Conservation (phyloP, 2,113 vertebrate species). For the Hystrix cristata region DNA sequence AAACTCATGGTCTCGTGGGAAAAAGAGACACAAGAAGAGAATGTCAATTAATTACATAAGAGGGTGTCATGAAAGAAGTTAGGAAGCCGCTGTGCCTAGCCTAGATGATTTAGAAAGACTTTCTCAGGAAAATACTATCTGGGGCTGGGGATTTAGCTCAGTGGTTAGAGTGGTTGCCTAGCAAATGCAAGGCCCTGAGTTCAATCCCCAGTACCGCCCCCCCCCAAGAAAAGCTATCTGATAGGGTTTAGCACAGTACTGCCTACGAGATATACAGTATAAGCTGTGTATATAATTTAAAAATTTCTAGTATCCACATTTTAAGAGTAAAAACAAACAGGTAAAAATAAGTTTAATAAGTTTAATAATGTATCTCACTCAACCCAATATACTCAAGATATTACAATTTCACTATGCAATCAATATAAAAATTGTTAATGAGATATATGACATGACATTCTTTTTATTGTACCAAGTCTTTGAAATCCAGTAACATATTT, state of each 20-base stretch:
- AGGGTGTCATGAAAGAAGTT: neutral
- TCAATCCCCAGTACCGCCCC: no score
- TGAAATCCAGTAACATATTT: conserved; percentile 67
- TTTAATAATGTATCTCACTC: conserved; percentile 58
- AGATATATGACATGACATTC: conserved; percentile 58
- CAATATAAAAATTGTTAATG: conserved; percentile 71
- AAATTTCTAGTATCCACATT: neutral
- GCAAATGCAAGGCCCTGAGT: no score
- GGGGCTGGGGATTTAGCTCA: no score
- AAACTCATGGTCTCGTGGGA: neutral
- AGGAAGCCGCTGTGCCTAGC: neutral
- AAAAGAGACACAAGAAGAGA: neutral
- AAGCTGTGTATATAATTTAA: neutral
- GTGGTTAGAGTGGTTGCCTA: no score
- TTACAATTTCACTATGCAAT: conserved; percentile 41
- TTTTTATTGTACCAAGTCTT: conserved; percentile 64
- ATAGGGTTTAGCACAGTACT: neutral
- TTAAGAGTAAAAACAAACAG: conserved; percentile 52
- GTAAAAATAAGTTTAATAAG: conserved; percentile 65
- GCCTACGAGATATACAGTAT: neutral
- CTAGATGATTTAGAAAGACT: neutral
- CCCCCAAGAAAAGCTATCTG: neutral
- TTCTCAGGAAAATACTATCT: neutral
- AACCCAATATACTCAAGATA: conserved; percentile 44
- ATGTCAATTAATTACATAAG: neutral